Conservation (phyloP, 2,797 vertebrate genomes). For the Sphenopsis melanotis region DNA sequence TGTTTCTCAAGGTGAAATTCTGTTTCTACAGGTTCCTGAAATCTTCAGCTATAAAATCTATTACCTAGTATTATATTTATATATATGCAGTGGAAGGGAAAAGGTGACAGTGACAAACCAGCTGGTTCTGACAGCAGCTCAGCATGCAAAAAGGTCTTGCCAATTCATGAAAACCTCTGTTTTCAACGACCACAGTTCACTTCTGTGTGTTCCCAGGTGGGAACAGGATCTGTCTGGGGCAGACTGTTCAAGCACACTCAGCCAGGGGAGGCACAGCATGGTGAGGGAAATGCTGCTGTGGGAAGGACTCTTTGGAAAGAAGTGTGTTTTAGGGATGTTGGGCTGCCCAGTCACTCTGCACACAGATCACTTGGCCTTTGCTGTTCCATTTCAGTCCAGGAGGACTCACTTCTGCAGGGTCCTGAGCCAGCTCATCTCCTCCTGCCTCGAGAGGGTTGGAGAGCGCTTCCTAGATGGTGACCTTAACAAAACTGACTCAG, state of each 20-base stretch:
- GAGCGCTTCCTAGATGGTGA: neutral
- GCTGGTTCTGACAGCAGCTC: neutral
- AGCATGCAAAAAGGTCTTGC: neutral
- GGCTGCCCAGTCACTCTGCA: neutral
- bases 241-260: neutral
- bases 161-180: neutral
- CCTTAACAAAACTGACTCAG: neutral
- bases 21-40: neutral
- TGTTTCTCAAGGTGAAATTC: slow-evolving; percentile 53
- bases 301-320: neutral
- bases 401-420: neutral
- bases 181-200: neutral
- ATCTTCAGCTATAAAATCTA: neutral
- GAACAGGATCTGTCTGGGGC: neutral
- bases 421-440: neutral
- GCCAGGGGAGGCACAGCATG: neutral
- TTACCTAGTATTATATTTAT: neutral
- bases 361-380: neutral
- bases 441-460: neutral
- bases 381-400: neutral
- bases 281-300: neutral
- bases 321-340: neutral
- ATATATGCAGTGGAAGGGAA: neutral
- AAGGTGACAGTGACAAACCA: neutral
- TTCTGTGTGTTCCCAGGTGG: neutral